These are phyloP conservation scores for Arrhamphus sclerolepis DNA, from an alignment of 2,797 vertebrate genomes.

Conservation along the genomic window DNA sequence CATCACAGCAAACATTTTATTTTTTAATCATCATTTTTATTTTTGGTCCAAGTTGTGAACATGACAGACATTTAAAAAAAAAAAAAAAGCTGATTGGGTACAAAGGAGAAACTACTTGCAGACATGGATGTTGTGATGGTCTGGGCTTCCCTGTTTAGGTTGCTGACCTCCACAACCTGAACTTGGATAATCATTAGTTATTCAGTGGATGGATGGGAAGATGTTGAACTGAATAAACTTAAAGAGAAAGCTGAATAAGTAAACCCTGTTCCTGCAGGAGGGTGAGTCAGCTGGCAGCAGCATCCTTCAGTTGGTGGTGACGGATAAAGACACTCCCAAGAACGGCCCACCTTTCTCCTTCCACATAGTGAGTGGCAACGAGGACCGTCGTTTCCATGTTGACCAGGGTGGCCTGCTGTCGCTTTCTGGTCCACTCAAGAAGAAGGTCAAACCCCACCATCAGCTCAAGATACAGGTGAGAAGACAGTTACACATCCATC, in stretches of 20 bases:
- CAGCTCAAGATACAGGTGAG: conserved; percentile 92
- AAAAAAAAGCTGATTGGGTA: background rate
- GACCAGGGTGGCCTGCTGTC: conserved; percentile 91
- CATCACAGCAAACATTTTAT: conserved; percentile 17
- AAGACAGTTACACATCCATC: background rate
- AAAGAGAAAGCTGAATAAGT: background rate
- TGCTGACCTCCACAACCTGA: too few relatives aligned
- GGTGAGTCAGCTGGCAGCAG: conserved; percentile 85
- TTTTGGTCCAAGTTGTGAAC: background rate
- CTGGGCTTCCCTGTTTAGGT: too few relatives aligned
- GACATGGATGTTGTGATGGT: too few relatives aligned
- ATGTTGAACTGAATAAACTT: background rate
- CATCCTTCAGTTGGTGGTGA: conserved; percentile 90
- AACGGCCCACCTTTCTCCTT: conserved; percentile 93
- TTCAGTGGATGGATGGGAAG: too few relatives aligned
- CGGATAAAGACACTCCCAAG: conserved; percentile 88
- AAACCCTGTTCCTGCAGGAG: conserved; percentile 79
- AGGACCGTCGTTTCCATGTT: conserved; percentile 87
- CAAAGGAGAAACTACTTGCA: background rate
- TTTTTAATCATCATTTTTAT: background rate
- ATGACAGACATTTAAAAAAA: background rate
- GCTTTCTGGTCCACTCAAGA: conserved; percentile 83
- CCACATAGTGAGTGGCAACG: conserved; percentile 89
- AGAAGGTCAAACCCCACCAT: conserved; percentile 82
- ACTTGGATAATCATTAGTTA: too few relatives aligned